Evolutionary conservation across 1,140 invertebrate species (phyloP), one percentile per base, ranked within the genome.

Genomic region (Heliothis virescens): DNA sequence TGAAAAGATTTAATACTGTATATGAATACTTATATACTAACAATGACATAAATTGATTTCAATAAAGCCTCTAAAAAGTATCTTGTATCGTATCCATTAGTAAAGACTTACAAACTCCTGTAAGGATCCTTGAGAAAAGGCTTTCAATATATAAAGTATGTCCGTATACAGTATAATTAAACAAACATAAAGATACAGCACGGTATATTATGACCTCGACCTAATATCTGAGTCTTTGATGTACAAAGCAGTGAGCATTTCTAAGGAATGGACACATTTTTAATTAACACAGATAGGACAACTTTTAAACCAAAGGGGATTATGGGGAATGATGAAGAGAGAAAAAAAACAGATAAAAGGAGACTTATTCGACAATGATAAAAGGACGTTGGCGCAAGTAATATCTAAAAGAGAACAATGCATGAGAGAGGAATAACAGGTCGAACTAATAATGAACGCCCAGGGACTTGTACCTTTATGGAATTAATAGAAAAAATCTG

Each of bases 241-340:
- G 41, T 16, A 41, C 34, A 41, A 7, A 41, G 34, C 34, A 41
- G 34, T 9, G 34, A 5, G 34, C 9, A 41, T 41, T 41, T 41
- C 34, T 41, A 41, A 41, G 34, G 34, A 41, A 41, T 41, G 16
- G 41, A 48, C 41, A 67, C 41, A 67, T 67, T 48, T 67, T 48
- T 48, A 67, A 48, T 48, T 67, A 67, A 67, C 48, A 67, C 50
- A 48, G 41, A 67, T 48, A 67, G 41, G 63, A 67, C 34, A 41
- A 41, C 16, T 57, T 57, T 57, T 3, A 57, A 18, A 57, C 55
- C 34, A 41, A 41, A 41, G 34, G 34, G 34, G 34, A 41, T 41
- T 41, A 41, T 7, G 34, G 34, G 34, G 1, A 41, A 41, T 41
- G 34, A 9, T 7, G 21, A 60, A 57, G 26, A 29, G 57, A 60